Evolutionary conservation across 2,888 invertebrate genomes (phyloP).

Genomic region (Phortica magna): DNA sequence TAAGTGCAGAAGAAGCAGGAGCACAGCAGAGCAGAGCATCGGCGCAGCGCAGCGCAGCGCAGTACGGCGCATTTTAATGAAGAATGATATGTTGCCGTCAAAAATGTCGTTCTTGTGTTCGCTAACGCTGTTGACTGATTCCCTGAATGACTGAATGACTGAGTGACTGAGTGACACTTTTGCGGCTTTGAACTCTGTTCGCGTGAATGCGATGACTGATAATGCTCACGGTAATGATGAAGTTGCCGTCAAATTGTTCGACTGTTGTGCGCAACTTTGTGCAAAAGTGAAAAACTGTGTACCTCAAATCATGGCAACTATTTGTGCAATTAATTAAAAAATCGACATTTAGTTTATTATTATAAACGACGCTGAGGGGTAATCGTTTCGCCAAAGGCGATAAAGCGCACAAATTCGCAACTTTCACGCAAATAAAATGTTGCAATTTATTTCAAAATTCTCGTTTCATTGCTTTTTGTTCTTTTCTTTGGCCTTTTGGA

Average conservation of each 20-base stretch:
- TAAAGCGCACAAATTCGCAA: slow-evolving; percentile 16
- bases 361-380: background rate
- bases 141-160: slow-evolving; percentile 41
- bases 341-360: background rate
- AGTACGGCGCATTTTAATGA: slow-evolving; percentile 71
- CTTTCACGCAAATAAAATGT: slow-evolving; percentile 32
- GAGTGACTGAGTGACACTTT: slow-evolving; percentile 63
- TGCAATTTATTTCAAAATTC: slow-evolving; percentile 22
- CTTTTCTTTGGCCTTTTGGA: slow-evolving; percentile 8
- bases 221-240: slow-evolving; percentile 5
- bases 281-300: background rate
- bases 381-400: background rate
- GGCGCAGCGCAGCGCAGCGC: background rate
- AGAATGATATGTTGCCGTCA: slow-evolving; percentile 67
- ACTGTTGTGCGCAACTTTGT: too few species aligned
- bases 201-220: slow-evolving; percentile 20
- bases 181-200: slow-evolving; percentile 63
- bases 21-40: background rate
- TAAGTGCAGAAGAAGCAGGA: background rate
- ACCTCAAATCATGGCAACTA: too few species aligned
- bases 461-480: background rate
- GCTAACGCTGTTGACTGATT: slow-evolving; percentile 38
- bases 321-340: background rate
- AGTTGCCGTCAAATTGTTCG: background rate
- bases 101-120: slow-evolving; percentile 31